Conservation (phyloP, 2,888 invertebrate genomes). For the Celastrina argiolus region DNA sequence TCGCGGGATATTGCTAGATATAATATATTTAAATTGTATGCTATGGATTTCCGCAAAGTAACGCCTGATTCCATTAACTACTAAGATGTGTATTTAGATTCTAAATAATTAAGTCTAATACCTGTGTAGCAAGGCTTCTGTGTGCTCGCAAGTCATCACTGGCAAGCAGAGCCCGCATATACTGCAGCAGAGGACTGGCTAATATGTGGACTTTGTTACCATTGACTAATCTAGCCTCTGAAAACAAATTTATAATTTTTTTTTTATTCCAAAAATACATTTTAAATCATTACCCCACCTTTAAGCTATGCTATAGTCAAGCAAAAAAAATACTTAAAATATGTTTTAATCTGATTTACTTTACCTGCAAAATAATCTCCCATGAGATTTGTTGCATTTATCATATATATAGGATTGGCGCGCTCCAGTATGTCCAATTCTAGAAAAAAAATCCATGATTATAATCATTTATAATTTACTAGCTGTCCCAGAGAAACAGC, state of each 20-base stretch:
- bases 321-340: not conserved
- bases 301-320: too few species aligned
- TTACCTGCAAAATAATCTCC: conserved; percentile 72
- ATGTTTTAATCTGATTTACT: not conserved
- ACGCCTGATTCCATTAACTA: too few species aligned
- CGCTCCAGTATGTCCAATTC: conserved; percentile 64
- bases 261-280: not conserved
- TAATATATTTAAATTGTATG: too few species aligned
- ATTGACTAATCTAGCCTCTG: conserved; percentile 69
- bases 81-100: too few species aligned
- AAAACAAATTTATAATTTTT: conserved; percentile 29
- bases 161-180: conserved; percentile 57
- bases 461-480: not conserved
- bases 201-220: conserved; percentile 68
- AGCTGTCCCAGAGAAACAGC: too few species aligned
- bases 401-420: conserved; percentile 59
- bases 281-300: too few species aligned
- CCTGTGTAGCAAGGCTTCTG: conserved; percentile 68
- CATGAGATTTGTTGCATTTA: conserved; percentile 69
- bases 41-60: too few species aligned
- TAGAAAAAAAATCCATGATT: conserved; percentile 41
- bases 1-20: too few species aligned
- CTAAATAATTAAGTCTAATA: conserved; percentile 33
- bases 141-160: conserved; percentile 63
- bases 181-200: conserved; percentile 59